Evolutionary conservation across 1,140 invertebrate genomes (phyloP).

Genomic region (Wasmannia auropunctata): DNA sequence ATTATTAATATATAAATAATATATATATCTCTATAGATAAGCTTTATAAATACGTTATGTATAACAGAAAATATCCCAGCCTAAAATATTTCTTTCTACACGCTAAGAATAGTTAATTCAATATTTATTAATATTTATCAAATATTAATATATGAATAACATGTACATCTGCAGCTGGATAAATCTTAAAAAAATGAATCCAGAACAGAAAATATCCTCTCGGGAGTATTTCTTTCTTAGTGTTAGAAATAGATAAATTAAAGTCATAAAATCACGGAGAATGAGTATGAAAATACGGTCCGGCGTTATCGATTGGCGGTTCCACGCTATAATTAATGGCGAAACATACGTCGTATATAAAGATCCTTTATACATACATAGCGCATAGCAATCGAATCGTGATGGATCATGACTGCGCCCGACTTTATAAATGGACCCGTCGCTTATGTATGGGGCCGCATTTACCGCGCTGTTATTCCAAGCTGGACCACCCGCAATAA

Average conservation of each 20-base stretch:
- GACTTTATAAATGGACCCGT: constrained; percentile 76
- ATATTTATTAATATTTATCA: no score
- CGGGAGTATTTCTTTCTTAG: not conserved
- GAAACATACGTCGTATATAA: not conserved
- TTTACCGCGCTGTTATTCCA: constrained; percentile 75
- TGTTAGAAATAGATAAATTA: not conserved
- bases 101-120: not conserved
- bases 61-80: not conserved
- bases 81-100: not conserved
- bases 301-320: constrained; percentile 15
- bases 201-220: constrained; percentile 6
- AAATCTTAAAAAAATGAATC: not conserved
- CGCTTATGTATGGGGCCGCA: constrained; percentile 70
- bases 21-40: not conserved
- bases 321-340: constrained; percentile 20
- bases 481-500: constrained; percentile 73
- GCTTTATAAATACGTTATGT: not conserved
- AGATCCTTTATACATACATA: constrained; percentile 14
- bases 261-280: not conserved
- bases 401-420: constrained; percentile 61
- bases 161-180: not conserved
- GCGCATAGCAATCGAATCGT: constrained; percentile 24
- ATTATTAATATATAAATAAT: not conserved
- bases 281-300: not conserved
- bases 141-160: not conserved